Conservation (phyloP, 2,888 invertebrate species). For the Caenorhabditis sp. region DNA sequence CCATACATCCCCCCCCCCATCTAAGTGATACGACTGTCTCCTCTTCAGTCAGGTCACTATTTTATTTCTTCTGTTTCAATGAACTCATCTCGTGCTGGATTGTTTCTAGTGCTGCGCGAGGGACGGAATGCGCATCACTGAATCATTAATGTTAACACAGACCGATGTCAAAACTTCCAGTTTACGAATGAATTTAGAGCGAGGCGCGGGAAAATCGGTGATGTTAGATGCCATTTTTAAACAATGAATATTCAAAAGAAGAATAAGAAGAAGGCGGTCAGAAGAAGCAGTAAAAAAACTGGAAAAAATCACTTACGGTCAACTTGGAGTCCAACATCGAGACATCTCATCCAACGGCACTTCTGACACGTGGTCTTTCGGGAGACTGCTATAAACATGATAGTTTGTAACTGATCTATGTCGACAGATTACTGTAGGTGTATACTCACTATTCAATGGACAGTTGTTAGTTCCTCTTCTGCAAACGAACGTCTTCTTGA, state of each 20-base stretch:
- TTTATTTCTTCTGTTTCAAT: conserved; percentile 47
- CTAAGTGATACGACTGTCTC: conserved; percentile 37
- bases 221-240: conserved; percentile 49
- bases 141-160: conserved; percentile 9
- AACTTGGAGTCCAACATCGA: conserved; percentile 56
- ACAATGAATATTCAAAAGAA: conserved; percentile 34
- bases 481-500: conserved; percentile 64
- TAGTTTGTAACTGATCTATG: conserved; percentile 40
- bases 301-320: conserved; percentile 53
- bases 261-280: neutral
- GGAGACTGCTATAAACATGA: conserved; percentile 54
- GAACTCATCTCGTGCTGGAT: conserved; percentile 54
- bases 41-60: conserved; percentile 20
- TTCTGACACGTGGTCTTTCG: conserved; percentile 67
- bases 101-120: conserved; percentile 37
- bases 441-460: conserved; percentile 60
- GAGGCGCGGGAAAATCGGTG: conserved; percentile 25
- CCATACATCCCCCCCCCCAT: conserved; percentile 48
- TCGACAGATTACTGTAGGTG: neutral
- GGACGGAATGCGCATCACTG: conserved; percentile 3
- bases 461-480: conserved; percentile 60
- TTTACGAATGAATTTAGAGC: conserved; percentile 36
- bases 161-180: conserved; percentile 35
- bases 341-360: conserved; percentile 65
- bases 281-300: neutral